Evolutionary conservation across 2,888 invertebrate species (phyloP), one percentile per base, ranked within the genome.

Genomic region (Andricus curvator): DNA sequence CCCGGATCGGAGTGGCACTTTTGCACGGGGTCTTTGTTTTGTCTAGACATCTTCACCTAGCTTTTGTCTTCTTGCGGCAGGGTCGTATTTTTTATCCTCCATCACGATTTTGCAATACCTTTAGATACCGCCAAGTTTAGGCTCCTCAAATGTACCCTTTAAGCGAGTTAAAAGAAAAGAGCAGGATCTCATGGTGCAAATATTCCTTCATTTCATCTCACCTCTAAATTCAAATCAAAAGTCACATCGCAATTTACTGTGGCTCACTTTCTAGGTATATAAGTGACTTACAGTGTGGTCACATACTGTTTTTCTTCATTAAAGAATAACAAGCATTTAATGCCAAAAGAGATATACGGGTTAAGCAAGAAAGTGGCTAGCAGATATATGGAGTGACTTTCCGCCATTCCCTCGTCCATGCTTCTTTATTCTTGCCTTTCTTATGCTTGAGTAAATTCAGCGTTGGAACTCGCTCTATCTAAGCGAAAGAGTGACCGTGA

Each of bases 1-100:
- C 95, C 95, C 81, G 95, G 95, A 91, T 95, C 95, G 88, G 95
- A 95, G 88, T 95, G 94, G 90, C 95, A 95, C 93, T 95, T 95
- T 88, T 95, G 95, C 86, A 95, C 95, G 89, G 95, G 93, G 93
- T 95, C 95, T 91, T 95, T 95, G 85, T 83, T 86, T 86, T 89
- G 90, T 86, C 89, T 90, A 86, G 92, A 91, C 92, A 91, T 91
- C 80, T 83, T 85, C 83, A 78, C 79, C 84, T 81, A 82, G 81
- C 82, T 84, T 62, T 33, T 66, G 65, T 25, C 60, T 67, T 29
- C 56, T 17, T 78, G 44, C 29, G 48, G 33, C 60, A 41, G 33
- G 25, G 74, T 48, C 29, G 41, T 17, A 20, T 67, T 15, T 67
- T 17, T 1, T 29, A 37, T 67, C 13, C 41, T 20, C 67, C 33